Conservation (phyloP, 1,140 invertebrate species). For the Sitophilus oryzae region DNA sequence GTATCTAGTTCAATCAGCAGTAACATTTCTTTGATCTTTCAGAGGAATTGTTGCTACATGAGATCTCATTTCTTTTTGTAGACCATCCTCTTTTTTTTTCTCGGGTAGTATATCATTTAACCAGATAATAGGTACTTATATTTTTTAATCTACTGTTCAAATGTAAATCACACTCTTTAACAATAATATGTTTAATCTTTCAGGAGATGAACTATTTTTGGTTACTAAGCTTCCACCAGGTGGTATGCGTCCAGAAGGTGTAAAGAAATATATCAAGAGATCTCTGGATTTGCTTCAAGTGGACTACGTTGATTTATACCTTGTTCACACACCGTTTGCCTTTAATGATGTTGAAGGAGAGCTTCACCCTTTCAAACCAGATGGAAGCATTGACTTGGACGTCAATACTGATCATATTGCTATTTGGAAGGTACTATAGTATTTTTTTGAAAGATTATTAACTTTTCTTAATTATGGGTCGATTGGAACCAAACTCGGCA, state of each 20-base stretch:
- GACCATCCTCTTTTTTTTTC: no score
- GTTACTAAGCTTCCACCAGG: constrained; percentile 67
- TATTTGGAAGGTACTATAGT: constrained; percentile 62
- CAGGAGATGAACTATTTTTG: constrained; percentile 71
- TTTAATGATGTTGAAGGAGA: constrained; percentile 51
- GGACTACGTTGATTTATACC: constrained; percentile 78
- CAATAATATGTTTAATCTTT: no score
- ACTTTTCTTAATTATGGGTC: no score
- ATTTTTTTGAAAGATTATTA: not conserved
- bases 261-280: constrained; percentile 63
- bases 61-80: no score
- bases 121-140: no score
- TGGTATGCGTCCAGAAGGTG: constrained; percentile 55
- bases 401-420: constrained; percentile 60
- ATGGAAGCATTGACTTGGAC: constrained; percentile 62
- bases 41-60: no score
- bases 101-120: no score
- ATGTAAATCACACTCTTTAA: no score
- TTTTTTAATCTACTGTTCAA: no score
- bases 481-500: no score
- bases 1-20: no score
- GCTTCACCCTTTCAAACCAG: constrained; percentile 47
- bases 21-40: no score
- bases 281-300: constrained; percentile 69
- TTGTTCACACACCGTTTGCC: constrained; percentile 75